phyloP scores from a whole-genome alignment of 2,113 vertebrate genomes.

The Lasiurus cinereus region DNA sequence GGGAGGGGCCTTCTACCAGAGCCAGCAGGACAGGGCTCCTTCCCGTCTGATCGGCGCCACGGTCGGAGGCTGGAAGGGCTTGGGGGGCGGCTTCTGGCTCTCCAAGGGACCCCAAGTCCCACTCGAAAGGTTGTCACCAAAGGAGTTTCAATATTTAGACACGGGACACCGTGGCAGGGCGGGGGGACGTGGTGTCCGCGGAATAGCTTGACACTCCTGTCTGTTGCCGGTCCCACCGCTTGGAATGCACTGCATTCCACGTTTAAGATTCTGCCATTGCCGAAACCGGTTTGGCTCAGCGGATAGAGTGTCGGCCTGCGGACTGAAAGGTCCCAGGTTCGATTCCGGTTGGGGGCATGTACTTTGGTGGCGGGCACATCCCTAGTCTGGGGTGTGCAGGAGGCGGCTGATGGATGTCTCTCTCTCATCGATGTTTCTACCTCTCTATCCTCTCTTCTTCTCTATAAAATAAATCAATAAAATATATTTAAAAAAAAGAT shows the following conservation, averaged over 20 bases:
- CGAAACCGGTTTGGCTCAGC: no score
- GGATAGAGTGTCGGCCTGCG: no score
- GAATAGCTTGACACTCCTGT: not conserved
- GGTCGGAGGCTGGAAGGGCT: rapidly evolving
- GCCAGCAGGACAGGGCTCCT: not conserved
- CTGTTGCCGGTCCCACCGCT: not conserved
- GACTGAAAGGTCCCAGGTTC: no score
- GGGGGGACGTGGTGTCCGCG: not conserved
- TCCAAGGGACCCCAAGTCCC: not conserved
- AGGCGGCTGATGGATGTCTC: no score
- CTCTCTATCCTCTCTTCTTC: not conserved
- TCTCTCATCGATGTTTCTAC: no score
- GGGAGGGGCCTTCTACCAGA: not conserved
- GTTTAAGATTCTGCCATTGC: no score
- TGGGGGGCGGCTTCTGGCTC: not conserved
- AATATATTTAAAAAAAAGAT: not conserved
- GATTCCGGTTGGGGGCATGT: no score
- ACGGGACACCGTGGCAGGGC: not conserved
- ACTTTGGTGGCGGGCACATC: no score
- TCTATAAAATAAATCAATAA: no score
- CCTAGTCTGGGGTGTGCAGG: no score
- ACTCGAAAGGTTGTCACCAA: not conserved
- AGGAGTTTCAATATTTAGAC: not conserved
- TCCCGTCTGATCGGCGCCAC: not conserved
- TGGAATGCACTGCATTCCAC: not conserved